Base-by-base conservation (phyloP, 2,797 vertebrate genomes). In the Adelosebastes latens region DNA sequence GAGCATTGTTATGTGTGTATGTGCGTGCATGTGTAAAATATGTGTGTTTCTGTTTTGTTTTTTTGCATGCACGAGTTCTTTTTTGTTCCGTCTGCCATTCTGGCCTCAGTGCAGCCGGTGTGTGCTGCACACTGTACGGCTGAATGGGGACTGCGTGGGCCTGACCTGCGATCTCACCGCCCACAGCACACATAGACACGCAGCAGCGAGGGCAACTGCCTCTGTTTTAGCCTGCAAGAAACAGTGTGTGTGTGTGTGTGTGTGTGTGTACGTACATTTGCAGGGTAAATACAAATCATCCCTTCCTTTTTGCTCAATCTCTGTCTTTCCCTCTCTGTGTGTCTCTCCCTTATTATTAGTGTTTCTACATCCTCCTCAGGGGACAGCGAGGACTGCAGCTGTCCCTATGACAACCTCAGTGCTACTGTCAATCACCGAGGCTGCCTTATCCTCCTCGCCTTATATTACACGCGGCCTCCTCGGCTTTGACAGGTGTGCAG, bases 101-200 rank as follows among this genome's bases (percentile, higher is more conserved):
- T 79, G 85, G 88, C 84, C 92, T 84, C 78, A 31, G 83, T 88
- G 79, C 75, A 82, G 90, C 79, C 78, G 63, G 74, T 88, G 86
- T 85, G 64, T 88, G 80, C 84, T 90, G 88, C 93, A 84, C 81
- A 88, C 89, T 91, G 89, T 86, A 87, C 85, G 86, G 92, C 93
- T 95, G 92, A 94, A 92, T 90, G 91, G 91, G 91, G 94, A 91
- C 90, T 95, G 94, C 94, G 93, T 95, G 94, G 95, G 95, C 94
- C 93, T 95, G 94, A 95, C 93, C 94, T 93, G 90, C 86, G 88
- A 94, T 94, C 93, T 89, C 89, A 88, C 91, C 93, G 70, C 95
- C 94, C 92, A 95, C 95, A 64, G 82, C 88, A 85, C 85, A 75
- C 83, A 89, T 29, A 87, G 67, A 88, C 85, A 73, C 60, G 87